phyloP scores from a whole-genome alignment of 64 coral and sea anemone species.

The Porites australiensis region DNA sequence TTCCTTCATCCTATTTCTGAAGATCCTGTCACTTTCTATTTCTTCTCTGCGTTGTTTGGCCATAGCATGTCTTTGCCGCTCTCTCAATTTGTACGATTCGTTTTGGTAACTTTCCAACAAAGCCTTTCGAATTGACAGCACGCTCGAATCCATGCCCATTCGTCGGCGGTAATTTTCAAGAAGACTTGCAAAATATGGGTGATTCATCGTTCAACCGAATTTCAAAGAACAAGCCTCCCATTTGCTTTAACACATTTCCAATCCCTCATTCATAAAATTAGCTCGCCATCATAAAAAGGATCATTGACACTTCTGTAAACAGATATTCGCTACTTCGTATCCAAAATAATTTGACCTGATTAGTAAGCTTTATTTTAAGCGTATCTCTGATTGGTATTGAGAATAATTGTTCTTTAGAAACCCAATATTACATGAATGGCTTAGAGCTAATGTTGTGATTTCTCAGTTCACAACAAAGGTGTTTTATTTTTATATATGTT shows the following conservation, averaged over 20 bases:
- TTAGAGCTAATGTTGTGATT: no score
- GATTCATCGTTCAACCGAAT: constrained; percentile 58
- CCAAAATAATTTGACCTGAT: background rate
- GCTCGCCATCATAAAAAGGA: no score
- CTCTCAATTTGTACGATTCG: constrained; percentile 65
- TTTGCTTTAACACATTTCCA: background rate
- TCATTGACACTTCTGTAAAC: no score
- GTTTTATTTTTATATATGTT: no score
- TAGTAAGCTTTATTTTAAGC: background rate
- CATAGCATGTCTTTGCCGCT: constrained; percentile 74
- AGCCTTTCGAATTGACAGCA: constrained; percentile 70
- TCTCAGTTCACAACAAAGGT: no score
- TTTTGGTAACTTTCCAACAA: constrained; percentile 58
- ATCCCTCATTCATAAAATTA: no score
- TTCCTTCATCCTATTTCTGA: constrained; percentile 72
- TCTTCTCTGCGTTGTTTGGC: constrained; percentile 71
- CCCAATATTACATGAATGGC: no score
- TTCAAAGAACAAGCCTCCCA: background rate
- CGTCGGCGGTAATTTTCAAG: constrained; percentile 74
- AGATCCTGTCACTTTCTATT: constrained; percentile 73
- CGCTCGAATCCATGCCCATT: constrained; percentile 56
- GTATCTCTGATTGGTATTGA: background rate
- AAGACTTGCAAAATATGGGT: constrained; percentile 65
- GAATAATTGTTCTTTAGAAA: background rate
- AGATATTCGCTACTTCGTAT: background rate